Evolutionary conservation across 2,888 invertebrate species (phyloP), one percentile per base, ranked within the genome.

Genomic region (Saturnia japonica): DNA sequence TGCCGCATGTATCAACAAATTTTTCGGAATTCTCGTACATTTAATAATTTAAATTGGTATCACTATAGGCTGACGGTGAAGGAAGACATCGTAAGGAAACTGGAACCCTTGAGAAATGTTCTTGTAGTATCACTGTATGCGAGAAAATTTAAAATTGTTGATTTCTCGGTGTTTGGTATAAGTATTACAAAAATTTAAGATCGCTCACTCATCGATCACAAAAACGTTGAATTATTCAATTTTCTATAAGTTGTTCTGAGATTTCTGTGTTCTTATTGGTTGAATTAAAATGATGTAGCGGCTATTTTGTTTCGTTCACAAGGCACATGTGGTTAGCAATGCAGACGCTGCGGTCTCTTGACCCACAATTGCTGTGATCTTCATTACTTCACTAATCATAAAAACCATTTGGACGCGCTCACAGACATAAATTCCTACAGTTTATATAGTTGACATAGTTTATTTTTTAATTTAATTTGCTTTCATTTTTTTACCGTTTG

Each of bases 351-450:
- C 57, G 28, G 57, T 60, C 57, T 28, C 57, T 60, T 60, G 12
- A 60, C 57, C 57, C 57, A 60, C 11, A 28, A 60, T 60, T 14
- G 57, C 14, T 60, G 25, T 28, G 25, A 60, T 60, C 28, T 60
- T 28, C 57, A 60, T 60, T 60, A 60, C 28, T 60, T 51, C 6
- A 51, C 47, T 51, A 25, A 60, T 60, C 25, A 60, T 60, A 60
- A 28, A 60, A 60, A 28, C 57, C 57, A 60, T 60, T 60, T 60
- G 28, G 57, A 60, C 11, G 57, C 57, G 14, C 57, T 60, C 28
- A 28, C 57, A 60, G 25, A 25, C 19, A 60, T 60, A 14, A 25
- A 60, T 60, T 28, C 28, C 54, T 28, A 60, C 14, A 14, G 25
- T 12, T 28, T 28, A 28, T 60, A 60, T 14, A 60, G 57, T 60